Percentiles rank a stretch among this genome's conserved stretches.
Conservation (phyloP, 1,140 invertebrate species). For the Danaus plexippus region DNA sequence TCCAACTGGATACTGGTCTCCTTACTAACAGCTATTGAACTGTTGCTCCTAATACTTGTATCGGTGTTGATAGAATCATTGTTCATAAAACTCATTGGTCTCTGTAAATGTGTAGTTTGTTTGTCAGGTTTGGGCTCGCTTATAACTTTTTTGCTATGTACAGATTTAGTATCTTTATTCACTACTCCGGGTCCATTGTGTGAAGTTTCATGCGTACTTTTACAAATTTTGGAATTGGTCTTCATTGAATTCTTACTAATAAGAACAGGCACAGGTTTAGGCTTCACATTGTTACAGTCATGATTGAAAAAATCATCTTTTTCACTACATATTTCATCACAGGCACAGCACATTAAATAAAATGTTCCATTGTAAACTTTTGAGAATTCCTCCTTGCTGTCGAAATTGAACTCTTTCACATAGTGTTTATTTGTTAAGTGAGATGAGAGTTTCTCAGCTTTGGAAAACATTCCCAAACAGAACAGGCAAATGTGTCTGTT, state of each 20-base stretch:
- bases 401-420: slow-evolving; percentile 76
- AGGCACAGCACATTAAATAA: slow-evolving; percentile 84
- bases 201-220: slow-evolving; percentile 35
- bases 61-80: slow-evolving; percentile 42
- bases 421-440: slow-evolving; percentile 84
- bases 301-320: slow-evolving; percentile 82
- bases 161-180: slow-evolving; percentile 32
- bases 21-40: slow-evolving; percentile 38
- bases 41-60: slow-evolving; percentile 47
- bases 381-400: slow-evolving; percentile 76
- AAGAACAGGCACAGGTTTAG: slow-evolving; percentile 62
- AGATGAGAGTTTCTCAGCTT: slow-evolving; percentile 81
- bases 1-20: slow-evolving; percentile 41
- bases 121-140: slow-evolving; percentile 43
- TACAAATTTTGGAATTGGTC: slow-evolving; percentile 41
- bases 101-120: slow-evolving; percentile 34
- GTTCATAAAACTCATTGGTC: slow-evolving; percentile 25
- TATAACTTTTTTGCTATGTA: slow-evolving; percentile 41
- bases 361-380: slow-evolving; percentile 77
- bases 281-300: slow-evolving; percentile 73
- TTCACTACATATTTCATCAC: slow-evolving; percentile 81
- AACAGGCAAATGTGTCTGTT: slow-evolving; percentile 83
- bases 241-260: slow-evolving; percentile 58
- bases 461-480: slow-evolving; percentile 84
- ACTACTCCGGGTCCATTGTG: slow-evolving; percentile 40